Percentiles rank a stretch among this genome's conserved stretches.
Evolutionary conservation across 2,113 vertebrate species (phyloP).

Genomic region (Ornithorhynchus anatinus): DNA sequence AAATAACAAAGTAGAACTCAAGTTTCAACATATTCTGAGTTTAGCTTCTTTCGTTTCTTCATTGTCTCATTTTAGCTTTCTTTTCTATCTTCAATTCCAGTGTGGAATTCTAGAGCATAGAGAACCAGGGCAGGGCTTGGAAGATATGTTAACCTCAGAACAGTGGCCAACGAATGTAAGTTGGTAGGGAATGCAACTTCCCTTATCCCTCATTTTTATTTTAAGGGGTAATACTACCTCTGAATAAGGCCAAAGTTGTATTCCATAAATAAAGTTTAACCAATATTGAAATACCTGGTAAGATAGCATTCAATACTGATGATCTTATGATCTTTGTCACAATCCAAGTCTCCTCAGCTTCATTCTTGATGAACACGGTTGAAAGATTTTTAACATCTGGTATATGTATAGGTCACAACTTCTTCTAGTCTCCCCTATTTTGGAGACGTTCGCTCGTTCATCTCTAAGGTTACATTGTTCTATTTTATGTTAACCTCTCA

Average conservation of each 20-base stretch:
- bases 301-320: slow-evolving; percentile 23
- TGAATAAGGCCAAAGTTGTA: not conserved
- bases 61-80: too few species aligned
- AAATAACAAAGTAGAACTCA: too few species aligned
- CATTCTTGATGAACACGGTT: slow-evolving; percentile 21
- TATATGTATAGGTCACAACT: slow-evolving; percentile 34
- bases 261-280: slow-evolving; percentile 17
- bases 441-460: slow-evolving; percentile 42
- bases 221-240: slow-evolving; percentile 23
- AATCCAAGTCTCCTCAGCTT: slow-evolving; percentile 42
- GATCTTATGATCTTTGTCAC: slow-evolving; percentile 39
- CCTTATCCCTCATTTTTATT: slow-evolving; percentile 24
- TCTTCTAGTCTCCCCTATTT: slow-evolving; percentile 38
- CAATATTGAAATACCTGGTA: slow-evolving; percentile 13
- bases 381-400: slow-evolving; percentile 16
- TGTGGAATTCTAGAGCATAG: too few species aligned
- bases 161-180: too few species aligned
- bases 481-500: slow-evolving; percentile 50
- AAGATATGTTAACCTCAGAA: too few species aligned
- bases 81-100: too few species aligned
- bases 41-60: too few species aligned
- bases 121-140: too few species aligned
- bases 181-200: too few species aligned
- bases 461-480: slow-evolving; percentile 51
- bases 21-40: too few species aligned